A percentile compares a stretch with the other conserved stretches of the same genome.
Evolutionary conservation across 2,797 vertebrate species (phyloP).

Genomic region (Sternotherus odoratus): DNA sequence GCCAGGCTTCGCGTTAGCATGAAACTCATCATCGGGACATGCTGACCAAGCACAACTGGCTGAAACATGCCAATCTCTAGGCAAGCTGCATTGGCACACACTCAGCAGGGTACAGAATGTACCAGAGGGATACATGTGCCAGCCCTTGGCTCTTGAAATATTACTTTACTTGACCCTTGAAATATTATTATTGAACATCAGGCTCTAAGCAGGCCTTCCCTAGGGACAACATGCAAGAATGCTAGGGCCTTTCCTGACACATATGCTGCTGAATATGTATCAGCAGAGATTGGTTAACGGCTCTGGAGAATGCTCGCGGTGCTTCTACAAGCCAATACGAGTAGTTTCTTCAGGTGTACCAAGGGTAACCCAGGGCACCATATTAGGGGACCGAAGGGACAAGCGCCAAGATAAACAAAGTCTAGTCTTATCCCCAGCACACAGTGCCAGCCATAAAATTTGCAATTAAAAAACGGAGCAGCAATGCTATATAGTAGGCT

Average conservation of each 20-base stretch:
- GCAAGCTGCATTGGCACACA: neutral
- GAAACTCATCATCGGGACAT: conserved; percentile 58
- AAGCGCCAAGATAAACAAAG: neutral
- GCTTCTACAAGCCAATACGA: neutral
- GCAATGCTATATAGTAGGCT: neutral
- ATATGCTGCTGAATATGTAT: neutral
- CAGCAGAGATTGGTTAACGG: neutral
- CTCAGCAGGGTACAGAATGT: neutral
- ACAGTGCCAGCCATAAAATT: neutral
- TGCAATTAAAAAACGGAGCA: neutral
- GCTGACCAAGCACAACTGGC: conserved; percentile 31
- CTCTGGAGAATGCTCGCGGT: neutral
- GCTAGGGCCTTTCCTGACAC: neutral
- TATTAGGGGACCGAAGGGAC: no score
- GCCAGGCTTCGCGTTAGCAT: conserved; percentile 29
- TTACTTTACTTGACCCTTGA: no score
- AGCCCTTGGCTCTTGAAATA: neutral
- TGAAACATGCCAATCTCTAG: conserved; percentile 24
- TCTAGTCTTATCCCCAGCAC: neutral
- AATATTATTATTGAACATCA: neutral
- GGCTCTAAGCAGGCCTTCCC: neutral
- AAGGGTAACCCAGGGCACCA: no score
- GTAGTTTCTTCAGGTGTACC: neutral
- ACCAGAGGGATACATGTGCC: neutral
- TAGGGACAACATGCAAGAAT: no score